phyloP scores from a whole-genome alignment of 2,113 vertebrate genomes.

The Clarias magur region DNA sequence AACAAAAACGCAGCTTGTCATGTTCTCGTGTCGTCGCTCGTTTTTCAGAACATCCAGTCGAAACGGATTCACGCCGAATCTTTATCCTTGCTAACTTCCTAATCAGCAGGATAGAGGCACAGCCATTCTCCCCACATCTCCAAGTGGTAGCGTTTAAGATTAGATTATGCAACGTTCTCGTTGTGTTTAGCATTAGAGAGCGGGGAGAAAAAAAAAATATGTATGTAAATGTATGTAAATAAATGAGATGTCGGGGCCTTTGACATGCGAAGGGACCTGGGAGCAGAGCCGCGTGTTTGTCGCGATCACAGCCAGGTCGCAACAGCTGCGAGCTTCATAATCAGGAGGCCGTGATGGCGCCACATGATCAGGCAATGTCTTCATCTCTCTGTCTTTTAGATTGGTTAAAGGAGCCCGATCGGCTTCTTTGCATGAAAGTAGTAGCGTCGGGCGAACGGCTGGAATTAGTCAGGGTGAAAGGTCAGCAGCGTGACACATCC shows the following conservation, averaged over 20 bases:
- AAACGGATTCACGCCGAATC: neutral
- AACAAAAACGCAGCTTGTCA: no score
- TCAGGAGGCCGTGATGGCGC: conserved; percentile 64
- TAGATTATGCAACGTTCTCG: neutral
- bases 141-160: neutral
- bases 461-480: conserved; percentile 51
- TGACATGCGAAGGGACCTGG: conserved; percentile 57
- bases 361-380: conserved; percentile 66
- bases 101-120: neutral
- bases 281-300: conserved; percentile 48
- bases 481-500: conserved; percentile 54
- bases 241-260: conserved; percentile 53
- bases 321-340: conserved; percentile 65
- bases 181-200: neutral
- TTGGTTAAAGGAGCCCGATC: conserved; percentile 15
- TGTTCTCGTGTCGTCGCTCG: neutral
- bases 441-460: conserved; percentile 27
- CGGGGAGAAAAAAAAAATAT: neutral
- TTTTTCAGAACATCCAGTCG: neutral
- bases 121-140: neutral
- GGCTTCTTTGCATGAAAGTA: neutral
- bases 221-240: neutral
- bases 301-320: conserved; percentile 54
- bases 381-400: conserved; percentile 34
- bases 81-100: neutral